Conservation (phyloP, 2,113 vertebrate genomes). For the Sitta europaea region DNA sequence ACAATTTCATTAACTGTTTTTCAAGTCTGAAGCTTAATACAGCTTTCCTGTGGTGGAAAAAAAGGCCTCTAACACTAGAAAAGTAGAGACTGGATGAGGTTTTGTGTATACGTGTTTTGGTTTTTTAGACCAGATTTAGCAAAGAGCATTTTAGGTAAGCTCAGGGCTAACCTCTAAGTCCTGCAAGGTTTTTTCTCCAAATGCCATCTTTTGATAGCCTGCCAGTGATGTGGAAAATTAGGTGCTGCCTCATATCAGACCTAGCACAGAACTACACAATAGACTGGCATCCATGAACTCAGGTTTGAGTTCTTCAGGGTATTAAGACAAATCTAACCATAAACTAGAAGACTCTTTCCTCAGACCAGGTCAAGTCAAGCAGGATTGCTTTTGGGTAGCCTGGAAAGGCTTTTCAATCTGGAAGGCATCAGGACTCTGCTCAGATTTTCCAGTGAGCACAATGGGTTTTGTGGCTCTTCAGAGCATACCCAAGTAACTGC, state of each 20-base stretch:
- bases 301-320: neutral
- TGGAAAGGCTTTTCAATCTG: neutral
- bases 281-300: neutral
- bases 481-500: neutral
- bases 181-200: neutral
- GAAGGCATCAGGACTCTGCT: neutral
- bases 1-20: slow-evolving; percentile 42
- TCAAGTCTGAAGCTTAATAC: slow-evolving; percentile 14
- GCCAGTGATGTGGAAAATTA: neutral
- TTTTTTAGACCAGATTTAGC: neutral
- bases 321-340: neutral
- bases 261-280: neutral
- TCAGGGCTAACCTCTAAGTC: neutral
- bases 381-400: neutral
- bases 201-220: neutral
- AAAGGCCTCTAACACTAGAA: neutral
- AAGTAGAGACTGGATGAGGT: neutral
- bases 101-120: neutral
- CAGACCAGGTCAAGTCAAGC: neutral
- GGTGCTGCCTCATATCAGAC: neutral
- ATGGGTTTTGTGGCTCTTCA: neutral
- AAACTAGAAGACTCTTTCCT: neutral
- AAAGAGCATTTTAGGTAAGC: neutral
- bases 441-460: neutral
- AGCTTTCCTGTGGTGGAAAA: neutral